phyloP scores from a whole-genome alignment of 2,888 invertebrate species.

The Bimastos eiseni region DNA sequence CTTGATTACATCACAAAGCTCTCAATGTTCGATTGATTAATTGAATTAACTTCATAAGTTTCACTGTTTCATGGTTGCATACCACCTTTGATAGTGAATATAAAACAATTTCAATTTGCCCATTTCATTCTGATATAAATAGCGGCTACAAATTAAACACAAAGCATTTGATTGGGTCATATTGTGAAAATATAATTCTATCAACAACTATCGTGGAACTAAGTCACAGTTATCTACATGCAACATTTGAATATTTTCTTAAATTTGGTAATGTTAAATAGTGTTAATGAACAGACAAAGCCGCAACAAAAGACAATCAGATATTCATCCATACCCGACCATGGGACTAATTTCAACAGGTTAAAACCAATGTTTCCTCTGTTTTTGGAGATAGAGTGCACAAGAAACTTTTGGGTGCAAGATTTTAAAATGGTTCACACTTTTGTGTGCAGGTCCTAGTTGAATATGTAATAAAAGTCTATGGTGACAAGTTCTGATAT shows the following conservation, averaged over 20 bases:
- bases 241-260: not conserved
- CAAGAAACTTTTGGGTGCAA: too few relatives aligned
- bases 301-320: too few relatives aligned
- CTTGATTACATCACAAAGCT: too few relatives aligned
- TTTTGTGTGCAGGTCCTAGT: too few relatives aligned
- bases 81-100: not conserved
- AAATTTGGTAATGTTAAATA: not conserved
- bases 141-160: not conserved
- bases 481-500: too few relatives aligned
- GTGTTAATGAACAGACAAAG: not conserved
- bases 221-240: not conserved
- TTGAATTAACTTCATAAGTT: not conserved
- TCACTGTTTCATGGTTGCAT: not conserved
- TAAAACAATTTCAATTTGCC: not conserved
- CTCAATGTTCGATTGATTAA: too few relatives aligned
- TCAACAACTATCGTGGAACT: not conserved
- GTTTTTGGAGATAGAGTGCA: too few relatives aligned
- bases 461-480: too few relatives aligned
- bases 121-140: not conserved
- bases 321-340: too few relatives aligned
- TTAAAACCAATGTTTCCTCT: too few relatives aligned
- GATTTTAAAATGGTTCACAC: too few relatives aligned
- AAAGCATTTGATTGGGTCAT: not conserved
- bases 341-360: not conserved
- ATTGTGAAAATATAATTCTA: not conserved